These are phyloP conservation scores for Enteromius treurensis DNA, from an alignment of 2,797 vertebrate genomes.

Conservation along the genomic window DNA sequence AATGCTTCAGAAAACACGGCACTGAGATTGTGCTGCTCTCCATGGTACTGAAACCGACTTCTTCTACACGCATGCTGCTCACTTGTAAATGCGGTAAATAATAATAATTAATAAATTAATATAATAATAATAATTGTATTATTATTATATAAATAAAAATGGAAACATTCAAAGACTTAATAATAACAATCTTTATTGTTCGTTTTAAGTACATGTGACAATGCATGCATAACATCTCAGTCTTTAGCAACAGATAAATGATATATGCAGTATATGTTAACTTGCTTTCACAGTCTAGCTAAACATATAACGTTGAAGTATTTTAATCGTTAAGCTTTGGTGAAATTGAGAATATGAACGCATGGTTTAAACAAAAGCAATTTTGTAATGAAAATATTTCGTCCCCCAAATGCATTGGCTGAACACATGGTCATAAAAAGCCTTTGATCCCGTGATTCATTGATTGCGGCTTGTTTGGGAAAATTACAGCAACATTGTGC, in stretches of 20 bases:
- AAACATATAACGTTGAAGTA: background rate
- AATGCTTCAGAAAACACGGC: background rate
- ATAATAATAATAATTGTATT: background rate
- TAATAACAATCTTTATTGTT: slow-evolving; percentile 18
- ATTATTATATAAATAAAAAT: background rate
- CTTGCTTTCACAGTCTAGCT: background rate
- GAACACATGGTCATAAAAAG: no score
- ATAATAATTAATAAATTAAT: background rate
- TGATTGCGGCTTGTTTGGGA: background rate
- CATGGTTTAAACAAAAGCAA: background rate
- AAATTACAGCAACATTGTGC: slow-evolving; percentile 5
- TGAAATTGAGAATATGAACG: background rate
- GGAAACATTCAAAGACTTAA: background rate
- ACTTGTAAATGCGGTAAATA: background rate
- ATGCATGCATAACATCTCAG: slow-evolving; percentile 27
- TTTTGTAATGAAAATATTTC: background rate
- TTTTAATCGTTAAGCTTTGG: background rate
- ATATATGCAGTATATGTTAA: background rate
- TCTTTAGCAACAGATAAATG: background rate
- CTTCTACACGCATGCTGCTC: background rate
- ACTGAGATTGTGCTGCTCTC: slow-evolving; percentile 46
- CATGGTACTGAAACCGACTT: slow-evolving; percentile 59
- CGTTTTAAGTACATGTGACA: slow-evolving; percentile 1
- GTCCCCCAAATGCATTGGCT: background rate
- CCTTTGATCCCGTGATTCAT: background rate